These are phyloP conservation scores for Pocillopora meandrina DNA, from an alignment of 92 coral and sea anemone genomes.

Conservation along the genomic window DNA sequence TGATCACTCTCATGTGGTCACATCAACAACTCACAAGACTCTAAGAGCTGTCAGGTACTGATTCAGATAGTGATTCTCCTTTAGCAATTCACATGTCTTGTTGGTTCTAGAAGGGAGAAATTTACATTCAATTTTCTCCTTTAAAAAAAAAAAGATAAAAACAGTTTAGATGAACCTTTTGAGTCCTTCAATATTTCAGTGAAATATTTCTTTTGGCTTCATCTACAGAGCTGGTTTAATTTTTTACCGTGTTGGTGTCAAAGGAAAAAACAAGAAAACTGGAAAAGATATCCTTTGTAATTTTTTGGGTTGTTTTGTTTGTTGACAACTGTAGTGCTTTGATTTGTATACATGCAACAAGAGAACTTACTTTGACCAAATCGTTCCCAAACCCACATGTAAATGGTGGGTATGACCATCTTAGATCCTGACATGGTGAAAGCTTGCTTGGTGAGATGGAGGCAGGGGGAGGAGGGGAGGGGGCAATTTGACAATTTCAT, in stretches of 20 bases:
- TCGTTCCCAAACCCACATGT: not conserved
- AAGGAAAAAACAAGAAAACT: slow-evolving; percentile 86
- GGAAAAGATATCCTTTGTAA: slow-evolving; percentile 87
- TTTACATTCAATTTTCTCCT: not conserved
- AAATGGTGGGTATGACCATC: too few species aligned
- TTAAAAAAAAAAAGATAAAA: not conserved
- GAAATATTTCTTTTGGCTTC: not conserved
- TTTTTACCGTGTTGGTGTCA: slow-evolving; percentile 95
- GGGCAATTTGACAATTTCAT: too few species aligned
- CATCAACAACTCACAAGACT: slow-evolving; percentile 98
- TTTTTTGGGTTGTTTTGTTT: not conserved
- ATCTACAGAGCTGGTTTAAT: slow-evolving; percentile 87
- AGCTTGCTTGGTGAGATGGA: too few species aligned
- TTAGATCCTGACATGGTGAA: too few species aligned
- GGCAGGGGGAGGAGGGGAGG: too few species aligned
- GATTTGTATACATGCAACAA: too few species aligned
- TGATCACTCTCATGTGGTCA: slow-evolving; percentile 83
- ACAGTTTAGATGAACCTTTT: not conserved
- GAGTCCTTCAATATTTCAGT: not conserved
- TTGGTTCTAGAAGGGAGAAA: not conserved
- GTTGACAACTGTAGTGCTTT: too few species aligned
- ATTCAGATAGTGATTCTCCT: not conserved
- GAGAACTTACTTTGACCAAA: too few species aligned
- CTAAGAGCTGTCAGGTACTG: slow-evolving; percentile 88
- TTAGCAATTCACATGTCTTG: not conserved